Evolutionary conservation across 2,113 vertebrate genomes (phyloP).

Genomic region (Brachypteracias leptosomus): DNA sequence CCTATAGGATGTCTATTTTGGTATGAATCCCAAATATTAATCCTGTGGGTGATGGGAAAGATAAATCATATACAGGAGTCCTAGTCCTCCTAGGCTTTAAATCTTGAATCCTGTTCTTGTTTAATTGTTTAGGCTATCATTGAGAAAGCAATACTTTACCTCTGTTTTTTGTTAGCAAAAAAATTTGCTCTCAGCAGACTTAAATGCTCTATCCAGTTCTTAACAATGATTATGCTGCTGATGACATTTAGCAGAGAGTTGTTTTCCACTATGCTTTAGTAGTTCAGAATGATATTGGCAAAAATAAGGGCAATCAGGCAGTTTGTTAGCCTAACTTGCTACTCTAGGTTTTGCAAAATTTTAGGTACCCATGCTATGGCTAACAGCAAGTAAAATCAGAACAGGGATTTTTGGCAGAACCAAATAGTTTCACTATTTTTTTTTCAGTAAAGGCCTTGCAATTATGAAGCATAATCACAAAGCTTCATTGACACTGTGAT

Average conservation of each 20-base stretch:
- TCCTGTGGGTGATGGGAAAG: not conserved
- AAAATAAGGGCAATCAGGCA: not conserved
- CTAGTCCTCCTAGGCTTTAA: not conserved
- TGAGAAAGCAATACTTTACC: not conserved
- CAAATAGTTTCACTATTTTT: not conserved
- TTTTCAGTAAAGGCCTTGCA: not conserved
- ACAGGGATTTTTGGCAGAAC: not conserved
- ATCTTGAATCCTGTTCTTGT: not conserved
- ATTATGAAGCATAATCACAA: not conserved
- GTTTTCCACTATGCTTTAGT: not conserved
- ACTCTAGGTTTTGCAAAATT: not conserved
- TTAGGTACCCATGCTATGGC: not conserved
- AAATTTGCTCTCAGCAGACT: not conserved
- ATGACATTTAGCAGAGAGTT: not conserved
- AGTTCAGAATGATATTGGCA: not conserved
- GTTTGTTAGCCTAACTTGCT: not conserved
- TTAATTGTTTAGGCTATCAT: not conserved
- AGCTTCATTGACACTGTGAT: not conserved
- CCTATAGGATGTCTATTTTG: not conserved
- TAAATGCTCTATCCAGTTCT: not conserved
- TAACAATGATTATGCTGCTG: not conserved
- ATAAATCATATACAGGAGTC: not conserved
- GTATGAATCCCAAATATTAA: not conserved
- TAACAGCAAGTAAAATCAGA: not conserved
- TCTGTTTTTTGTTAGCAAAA: not conserved